Percentiles rank a stretch among this genome's conserved stretches.
Evolutionary conservation across 2,113 vertebrate genomes (phyloP).

Genomic region (Osmerus eperlanus): DNA sequence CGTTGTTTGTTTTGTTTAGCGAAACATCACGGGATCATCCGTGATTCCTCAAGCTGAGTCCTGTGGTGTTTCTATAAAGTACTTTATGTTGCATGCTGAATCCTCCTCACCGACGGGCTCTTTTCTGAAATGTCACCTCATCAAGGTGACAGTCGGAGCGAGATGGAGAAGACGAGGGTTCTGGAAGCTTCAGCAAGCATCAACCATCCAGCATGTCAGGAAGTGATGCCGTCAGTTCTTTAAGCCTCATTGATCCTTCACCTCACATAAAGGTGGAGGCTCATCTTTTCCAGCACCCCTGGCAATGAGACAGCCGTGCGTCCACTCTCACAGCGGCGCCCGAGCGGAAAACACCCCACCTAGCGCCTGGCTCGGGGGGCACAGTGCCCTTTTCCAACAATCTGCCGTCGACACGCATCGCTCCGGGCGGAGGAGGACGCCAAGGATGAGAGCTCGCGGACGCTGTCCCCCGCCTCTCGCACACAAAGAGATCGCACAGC

Average conservation of each 20-base stretch:
- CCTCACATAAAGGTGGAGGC: too few species aligned
- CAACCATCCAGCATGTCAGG: too few species aligned
- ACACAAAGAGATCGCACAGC: not conserved
- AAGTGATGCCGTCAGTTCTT: too few species aligned
- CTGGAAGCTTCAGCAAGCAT: not conserved
- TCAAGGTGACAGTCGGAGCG: not conserved
- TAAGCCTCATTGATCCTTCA: too few species aligned
- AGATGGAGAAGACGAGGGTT: not conserved
- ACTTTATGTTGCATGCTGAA: not conserved
- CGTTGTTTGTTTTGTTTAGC: too few species aligned
- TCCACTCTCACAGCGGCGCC: constrained; percentile 14
- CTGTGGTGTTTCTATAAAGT: not conserved
- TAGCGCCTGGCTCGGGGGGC: too few species aligned
- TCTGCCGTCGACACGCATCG: constrained; percentile 15
- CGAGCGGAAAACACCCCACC: constrained; percentile 28
- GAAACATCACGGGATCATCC: too few species aligned
- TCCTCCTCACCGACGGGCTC: not conserved
- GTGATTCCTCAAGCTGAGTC: not conserved
- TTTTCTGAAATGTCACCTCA: not conserved
- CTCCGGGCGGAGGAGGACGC: not conserved
- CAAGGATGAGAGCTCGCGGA: constrained; percentile 29
- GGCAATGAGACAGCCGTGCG: constrained; percentile 11
- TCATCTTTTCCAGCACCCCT: not conserved
- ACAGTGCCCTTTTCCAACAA: constrained; percentile 27
- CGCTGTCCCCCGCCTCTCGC: not conserved